A percentile compares a stretch with the other conserved stretches of the same genome.
These are phyloP conservation scores for Bostrychus sinensis DNA, from an alignment of 2,113 vertebrate species.

Conservation along the genomic window DNA sequence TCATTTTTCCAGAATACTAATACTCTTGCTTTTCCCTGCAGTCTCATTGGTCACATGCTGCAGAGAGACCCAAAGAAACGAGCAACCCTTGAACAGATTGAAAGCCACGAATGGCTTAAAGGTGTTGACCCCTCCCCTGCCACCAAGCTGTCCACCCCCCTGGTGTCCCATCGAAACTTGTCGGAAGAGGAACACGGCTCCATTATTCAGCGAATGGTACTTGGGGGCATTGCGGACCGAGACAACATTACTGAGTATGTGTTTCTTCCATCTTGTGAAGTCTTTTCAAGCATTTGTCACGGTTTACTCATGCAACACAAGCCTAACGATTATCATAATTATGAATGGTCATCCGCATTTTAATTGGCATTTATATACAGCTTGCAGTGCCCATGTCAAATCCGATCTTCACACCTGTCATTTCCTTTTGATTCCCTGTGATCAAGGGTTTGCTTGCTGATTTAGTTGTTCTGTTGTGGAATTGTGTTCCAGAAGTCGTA, in stretches of 20 bases:
- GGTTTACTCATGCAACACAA: slow-evolving; percentile 7
- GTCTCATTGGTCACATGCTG: slow-evolving; percentile 95
- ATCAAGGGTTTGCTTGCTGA: slow-evolving; percentile 5
- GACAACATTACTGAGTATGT: slow-evolving; percentile 95
- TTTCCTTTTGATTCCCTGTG: slow-evolving; percentile 23
- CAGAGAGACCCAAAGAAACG: slow-evolving; percentile 95
- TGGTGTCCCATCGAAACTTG: slow-evolving; percentile 95
- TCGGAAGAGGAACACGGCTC: slow-evolving; percentile 96
- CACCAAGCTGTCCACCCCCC: slow-evolving; percentile 94
- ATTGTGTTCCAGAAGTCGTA: slow-evolving; percentile 13
- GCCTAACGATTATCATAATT: slow-evolving; percentile 14
- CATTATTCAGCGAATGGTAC: slow-evolving; percentile 98
- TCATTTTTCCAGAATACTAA: background rate
- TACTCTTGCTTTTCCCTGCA: slow-evolving; percentile 55
- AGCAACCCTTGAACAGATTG: slow-evolving; percentile 93
- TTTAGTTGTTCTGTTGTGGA: slow-evolving; percentile 1
- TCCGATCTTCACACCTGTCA: slow-evolving; percentile 37
- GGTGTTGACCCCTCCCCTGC: slow-evolving; percentile 98
- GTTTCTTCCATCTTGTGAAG: slow-evolving; percentile 19
- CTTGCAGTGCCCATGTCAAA: slow-evolving; percentile 41
- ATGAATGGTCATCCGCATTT: slow-evolving; percentile 34
- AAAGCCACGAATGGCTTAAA: slow-evolving; percentile 92
- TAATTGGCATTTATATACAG: slow-evolving; percentile 50
- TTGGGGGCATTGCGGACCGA: slow-evolving; percentile 92
- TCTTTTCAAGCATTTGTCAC: slow-evolving; percentile 15